phyloP scores from a whole-genome alignment of 2,797 vertebrate species.

The Coracias cyanogaster region DNA sequence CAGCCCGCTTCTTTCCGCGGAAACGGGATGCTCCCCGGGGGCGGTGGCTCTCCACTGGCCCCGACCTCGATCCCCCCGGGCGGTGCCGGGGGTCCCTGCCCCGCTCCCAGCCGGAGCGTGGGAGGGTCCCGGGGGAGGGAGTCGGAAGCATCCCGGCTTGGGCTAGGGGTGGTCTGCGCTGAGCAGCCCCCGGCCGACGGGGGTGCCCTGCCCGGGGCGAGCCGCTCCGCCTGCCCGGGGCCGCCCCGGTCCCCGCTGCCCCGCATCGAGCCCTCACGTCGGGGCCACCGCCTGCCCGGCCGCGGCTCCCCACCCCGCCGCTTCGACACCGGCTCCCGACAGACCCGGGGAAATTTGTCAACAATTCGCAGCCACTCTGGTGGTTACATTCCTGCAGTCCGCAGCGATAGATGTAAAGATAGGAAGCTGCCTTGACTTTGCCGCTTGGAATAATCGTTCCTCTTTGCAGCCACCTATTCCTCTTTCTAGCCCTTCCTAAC shows the following conservation, averaged over 20 bases:
- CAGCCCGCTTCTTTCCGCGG: background rate
- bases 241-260: background rate
- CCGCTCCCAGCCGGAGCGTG: too few species aligned
- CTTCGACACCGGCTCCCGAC: background rate
- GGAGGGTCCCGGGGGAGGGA: background rate
- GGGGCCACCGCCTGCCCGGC: background rate
- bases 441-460: background rate
- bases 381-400: constrained; percentile 49
- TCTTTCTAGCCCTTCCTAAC: background rate
- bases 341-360: constrained; percentile 48
- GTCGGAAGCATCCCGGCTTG: background rate
- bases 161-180: background rate
- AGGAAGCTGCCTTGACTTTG: constrained; percentile 58
- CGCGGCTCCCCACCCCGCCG: background rate
- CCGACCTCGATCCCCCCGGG: background rate
- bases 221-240: background rate
- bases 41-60: background rate
- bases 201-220: background rate
- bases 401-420: constrained; percentile 54
- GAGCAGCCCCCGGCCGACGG: background rate
- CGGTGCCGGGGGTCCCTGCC: background rate
- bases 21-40: background rate
- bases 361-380: constrained; percentile 50
- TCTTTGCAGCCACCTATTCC: background rate
- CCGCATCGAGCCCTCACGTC: background rate